These are phyloP conservation scores for Harpagus bidentatus DNA, from an alignment of 2,113 vertebrate species.

Conservation along the genomic window DNA sequence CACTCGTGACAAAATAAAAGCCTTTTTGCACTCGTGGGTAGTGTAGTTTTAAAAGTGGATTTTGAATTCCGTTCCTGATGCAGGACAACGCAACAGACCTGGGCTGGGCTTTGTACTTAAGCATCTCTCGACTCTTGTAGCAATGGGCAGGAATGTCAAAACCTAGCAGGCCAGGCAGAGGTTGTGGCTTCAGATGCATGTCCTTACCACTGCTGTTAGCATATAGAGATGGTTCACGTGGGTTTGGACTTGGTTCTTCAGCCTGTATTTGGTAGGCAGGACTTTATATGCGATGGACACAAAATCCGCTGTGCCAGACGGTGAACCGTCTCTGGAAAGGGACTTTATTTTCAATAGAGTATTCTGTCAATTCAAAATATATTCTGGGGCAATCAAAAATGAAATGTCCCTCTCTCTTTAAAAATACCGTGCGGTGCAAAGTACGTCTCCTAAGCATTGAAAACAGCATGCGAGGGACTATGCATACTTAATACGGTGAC, in stretches of 20 bases:
- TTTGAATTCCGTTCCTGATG: neutral
- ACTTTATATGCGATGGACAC: neutral
- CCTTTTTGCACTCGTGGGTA: accelerated
- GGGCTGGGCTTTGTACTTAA: neutral
- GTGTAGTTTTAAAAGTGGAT: neutral
- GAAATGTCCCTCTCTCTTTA: neutral
- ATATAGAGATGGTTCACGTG: neutral
- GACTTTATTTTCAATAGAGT: neutral
- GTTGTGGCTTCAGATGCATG: neutral
- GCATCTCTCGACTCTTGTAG: neutral
- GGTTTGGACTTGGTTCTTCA: neutral
- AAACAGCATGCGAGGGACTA: neutral
- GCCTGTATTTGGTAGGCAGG: neutral
- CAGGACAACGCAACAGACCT: neutral
- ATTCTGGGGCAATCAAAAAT: neutral
- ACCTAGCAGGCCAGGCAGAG: neutral
- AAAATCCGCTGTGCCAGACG: neutral
- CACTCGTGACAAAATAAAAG: neutral
- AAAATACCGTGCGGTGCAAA: neutral
- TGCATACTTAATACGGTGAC: neutral
- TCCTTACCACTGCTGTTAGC: neutral
- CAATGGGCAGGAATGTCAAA: neutral
- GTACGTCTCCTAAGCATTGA: neutral
- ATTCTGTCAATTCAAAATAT: neutral
- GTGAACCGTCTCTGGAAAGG: neutral